Base-by-base conservation (phyloP, 2,113 vertebrate species). In the Xerus inauris region DNA sequence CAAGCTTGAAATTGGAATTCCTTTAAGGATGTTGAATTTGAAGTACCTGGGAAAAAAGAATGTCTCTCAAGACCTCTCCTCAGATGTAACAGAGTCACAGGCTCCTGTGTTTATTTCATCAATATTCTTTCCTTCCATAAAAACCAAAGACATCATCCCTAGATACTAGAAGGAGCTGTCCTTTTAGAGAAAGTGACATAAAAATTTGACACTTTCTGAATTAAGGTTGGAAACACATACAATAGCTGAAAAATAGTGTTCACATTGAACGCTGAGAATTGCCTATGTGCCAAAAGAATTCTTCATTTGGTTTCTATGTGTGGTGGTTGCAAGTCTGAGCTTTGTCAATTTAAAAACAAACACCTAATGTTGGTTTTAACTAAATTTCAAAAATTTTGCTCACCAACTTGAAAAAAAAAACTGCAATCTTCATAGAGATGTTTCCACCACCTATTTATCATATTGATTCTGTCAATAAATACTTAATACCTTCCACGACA, bases 141-240 rank as follows among this genome's bases (percentile, higher is more conserved):
- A 97, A 98, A 95, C 87, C 89, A 97, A 97, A 97, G 97, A 97
- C 93, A 97, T 4, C 45, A 87, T 96, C 97, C 95, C 69, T 94
- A 98, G 94, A 97, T 98, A 95, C 96, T 95, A 94, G 82, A 92
- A 97, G 98, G 97, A 97, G 94, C 96, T 98, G 96, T 97, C 95
- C 95, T 97, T 98, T 98, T 97, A 95, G 93, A 97, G 86, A 92
- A 97, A 97, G 75, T 97, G 62, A 96, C 73, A 94, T 5, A 87
- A 54, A 96, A 97, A 96, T 96, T 93, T 95, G 92, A 98, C 80
- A 96, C 91, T 93, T 81, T 75, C 35, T 96, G 92, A 92, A 86
- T 94, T 95, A 95, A 92, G 93, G 79, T 83, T 95, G 84, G 86
- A 83, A 98, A 97, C 86, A 89, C 59, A 64, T 38, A 91, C 47